Conservation (phyloP, 2,888 invertebrate genomes). For the Dasypolia templi region DNA sequence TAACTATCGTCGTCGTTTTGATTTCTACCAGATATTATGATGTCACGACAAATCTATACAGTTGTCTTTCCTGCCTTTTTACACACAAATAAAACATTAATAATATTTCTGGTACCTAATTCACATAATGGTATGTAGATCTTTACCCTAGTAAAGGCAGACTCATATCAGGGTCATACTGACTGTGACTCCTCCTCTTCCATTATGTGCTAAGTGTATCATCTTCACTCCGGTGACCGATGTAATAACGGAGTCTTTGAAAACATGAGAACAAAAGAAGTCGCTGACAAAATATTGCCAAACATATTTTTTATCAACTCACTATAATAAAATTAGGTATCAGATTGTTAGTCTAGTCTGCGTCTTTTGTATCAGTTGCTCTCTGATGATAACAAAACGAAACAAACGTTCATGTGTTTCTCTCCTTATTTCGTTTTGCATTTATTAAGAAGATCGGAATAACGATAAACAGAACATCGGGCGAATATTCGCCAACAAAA, state of each 20-base stretch:
- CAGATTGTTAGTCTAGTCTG: slow-evolving; percentile 25
- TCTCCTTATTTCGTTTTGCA: slow-evolving; percentile 45
- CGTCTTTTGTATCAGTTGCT: slow-evolving; percentile 24
- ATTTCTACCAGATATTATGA: not conserved
- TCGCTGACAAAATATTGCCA: slow-evolving; percentile 10
- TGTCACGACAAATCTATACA: not conserved
- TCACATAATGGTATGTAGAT: not conserved
- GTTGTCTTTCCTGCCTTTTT: no score
- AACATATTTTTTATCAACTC: slow-evolving; percentile 17
- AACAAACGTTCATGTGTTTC: slow-evolving; percentile 26
- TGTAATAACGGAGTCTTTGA: slow-evolving; percentile 9
- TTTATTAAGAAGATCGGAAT: slow-evolving; percentile 56
- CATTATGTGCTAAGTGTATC: not conserved
- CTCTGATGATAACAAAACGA: slow-evolving; percentile 21
- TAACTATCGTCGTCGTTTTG: not conserved
- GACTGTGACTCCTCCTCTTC: not conserved
- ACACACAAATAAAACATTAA: no score
- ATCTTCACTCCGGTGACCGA: not conserved
- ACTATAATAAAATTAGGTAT: slow-evolving; percentile 35
- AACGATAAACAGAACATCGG: slow-evolving; percentile 57
- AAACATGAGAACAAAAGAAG: slow-evolving; percentile 30
- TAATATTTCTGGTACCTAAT: not conserved
- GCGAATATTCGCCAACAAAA: slow-evolving; percentile 55
- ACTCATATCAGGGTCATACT: no score
- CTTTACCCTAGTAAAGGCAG: no score